A percentile compares a stretch with the other conserved stretches of the same genome.
Conservation (phyloP, 2,113 vertebrate species). For the Anolis carolinensis region DNA sequence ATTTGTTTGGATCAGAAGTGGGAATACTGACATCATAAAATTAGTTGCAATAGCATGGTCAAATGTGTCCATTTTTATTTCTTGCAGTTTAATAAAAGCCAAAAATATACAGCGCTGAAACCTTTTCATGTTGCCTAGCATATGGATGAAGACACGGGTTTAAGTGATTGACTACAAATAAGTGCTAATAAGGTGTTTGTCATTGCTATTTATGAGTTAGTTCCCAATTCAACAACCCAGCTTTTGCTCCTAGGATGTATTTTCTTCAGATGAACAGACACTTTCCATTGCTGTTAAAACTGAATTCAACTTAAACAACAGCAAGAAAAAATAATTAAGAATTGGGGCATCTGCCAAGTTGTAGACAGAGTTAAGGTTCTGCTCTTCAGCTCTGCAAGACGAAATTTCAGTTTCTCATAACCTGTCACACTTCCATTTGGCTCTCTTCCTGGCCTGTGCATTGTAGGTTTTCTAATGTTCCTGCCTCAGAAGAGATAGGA, state of each 20-base stretch:
- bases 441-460: background rate
- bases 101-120: slow-evolving; percentile 30
- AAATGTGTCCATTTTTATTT: slow-evolving; percentile 30
- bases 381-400: background rate
- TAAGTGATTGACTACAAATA: slow-evolving; percentile 26
- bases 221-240: slow-evolving; percentile 21
- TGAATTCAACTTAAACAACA: background rate
- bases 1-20: background rate
- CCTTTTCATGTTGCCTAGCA: slow-evolving; percentile 25
- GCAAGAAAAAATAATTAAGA: slow-evolving; percentile 1
- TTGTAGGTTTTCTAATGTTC: background rate
- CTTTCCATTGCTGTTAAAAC: slow-evolving; percentile 12
- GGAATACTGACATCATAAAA: background rate
- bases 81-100: background rate
- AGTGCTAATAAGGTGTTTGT: slow-evolving; percentile 26
- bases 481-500: background rate
- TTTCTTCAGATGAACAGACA: slow-evolving; percentile 1
- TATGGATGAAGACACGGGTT: slow-evolving; percentile 36
- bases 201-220: slow-evolving; percentile 15
- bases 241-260: slow-evolving; percentile 17
- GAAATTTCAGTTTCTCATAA: background rate
- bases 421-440: background rate
- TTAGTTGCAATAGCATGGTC: slow-evolving; percentile 23
- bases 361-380: background rate
- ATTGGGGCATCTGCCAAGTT: background rate